A percentile compares a stretch with the other conserved stretches of the same genome.
Conservation (phyloP, 2,113 vertebrate genomes). For the Psittacula cyanocephala region DNA sequence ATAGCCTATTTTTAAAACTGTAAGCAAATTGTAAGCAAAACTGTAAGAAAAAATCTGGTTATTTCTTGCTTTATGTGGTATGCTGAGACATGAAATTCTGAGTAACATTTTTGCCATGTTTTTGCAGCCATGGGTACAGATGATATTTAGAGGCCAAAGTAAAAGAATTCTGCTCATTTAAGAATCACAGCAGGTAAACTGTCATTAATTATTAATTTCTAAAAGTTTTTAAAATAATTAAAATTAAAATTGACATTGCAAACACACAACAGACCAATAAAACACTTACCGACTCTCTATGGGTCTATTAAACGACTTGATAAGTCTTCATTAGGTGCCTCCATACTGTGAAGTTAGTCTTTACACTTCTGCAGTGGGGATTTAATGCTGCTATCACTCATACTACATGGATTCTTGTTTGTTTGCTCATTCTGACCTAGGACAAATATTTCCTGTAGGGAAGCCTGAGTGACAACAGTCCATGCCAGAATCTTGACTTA, state of each 20-base stretch:
- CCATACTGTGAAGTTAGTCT: not conserved
- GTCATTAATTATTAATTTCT: not conserved
- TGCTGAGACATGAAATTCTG: not conserved
- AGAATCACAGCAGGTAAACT: not conserved
- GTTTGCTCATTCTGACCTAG: not conserved
- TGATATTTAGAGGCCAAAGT: not conserved
- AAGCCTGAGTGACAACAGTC: not conserved
- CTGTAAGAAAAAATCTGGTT: not conserved
- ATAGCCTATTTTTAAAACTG: not conserved
- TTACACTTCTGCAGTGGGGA: not conserved
- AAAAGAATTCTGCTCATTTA: not conserved
- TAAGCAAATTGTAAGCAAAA: not conserved
- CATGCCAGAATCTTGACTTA: not conserved
- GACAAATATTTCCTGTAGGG: not conserved
- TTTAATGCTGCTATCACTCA: not conserved
- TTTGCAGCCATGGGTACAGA: not conserved
- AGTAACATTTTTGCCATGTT: not conserved
- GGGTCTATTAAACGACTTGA: not conserved
- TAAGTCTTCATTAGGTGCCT: not conserved
- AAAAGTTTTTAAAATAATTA: not conserved
- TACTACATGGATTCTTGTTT: not conserved
- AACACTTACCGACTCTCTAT: not conserved
- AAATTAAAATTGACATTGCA: not conserved
- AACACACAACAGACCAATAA: not conserved
- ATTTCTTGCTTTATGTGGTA: not conserved